Evolutionary conservation across 2,797 vertebrate genomes (phyloP), one percentile per base, ranked within the genome.

Genomic region (Taenioides sp.): DNA sequence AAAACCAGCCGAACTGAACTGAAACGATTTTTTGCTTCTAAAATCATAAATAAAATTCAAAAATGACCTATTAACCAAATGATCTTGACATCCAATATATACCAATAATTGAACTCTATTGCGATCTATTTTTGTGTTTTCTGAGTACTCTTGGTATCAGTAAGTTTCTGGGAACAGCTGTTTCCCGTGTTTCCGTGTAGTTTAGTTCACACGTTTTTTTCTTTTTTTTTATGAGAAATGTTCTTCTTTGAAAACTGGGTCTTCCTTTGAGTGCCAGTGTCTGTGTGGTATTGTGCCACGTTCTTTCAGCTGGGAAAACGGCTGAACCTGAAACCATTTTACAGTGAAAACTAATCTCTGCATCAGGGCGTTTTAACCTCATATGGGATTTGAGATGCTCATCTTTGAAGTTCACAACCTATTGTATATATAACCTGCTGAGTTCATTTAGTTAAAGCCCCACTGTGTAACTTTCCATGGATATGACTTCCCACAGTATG

Each of bases 321-420:
- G 74, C 77, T 77, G 73, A 90, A 89, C 80, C 75, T 87, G 83
- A 88, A 79, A 87, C 87, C 84, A 18, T 77, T 73, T 58, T 77
- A 71, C 69, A 69, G 63, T 86, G 81, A 86, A 91, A 89, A 88
- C 77, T 72, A 84, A 85, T 90, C 81, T 87, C 69, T 72, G 59
- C 82, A 88, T 91, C 89, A 82, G 86, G 86, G 86, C 76, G 81
- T 91, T 87, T 84, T 84, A 80, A 80, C 83, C 81, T 88, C 70
- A 82, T 80, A 80, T 50, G 54, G 73, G 65, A 88, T 78, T 73
- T 85, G 78, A 79, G 71, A 82, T 17, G 16, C 55, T 76, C 0
- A 0, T 50, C 75, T 84, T 91, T 89, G 80, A 88, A 86, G 75
- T 52, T 73, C 76, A 72, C 67, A 58, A 7, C 67, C 54, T 43